Base-by-base conservation (phyloP, 2,888 invertebrate species). In the Adela reaumurella region DNA sequence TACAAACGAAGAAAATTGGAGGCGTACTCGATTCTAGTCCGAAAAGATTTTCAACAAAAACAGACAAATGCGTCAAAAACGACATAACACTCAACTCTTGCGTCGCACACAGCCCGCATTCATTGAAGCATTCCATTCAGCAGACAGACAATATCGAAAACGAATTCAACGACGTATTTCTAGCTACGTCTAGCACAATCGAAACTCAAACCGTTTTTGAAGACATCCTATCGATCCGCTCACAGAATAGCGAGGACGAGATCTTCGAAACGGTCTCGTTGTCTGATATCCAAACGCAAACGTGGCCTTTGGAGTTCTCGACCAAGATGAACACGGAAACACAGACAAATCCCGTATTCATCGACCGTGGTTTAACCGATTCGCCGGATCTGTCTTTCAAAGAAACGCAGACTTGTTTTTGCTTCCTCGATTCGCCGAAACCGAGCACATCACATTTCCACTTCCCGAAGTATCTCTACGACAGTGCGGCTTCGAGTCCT, bases 231-330 rank as follows among this genome's bases (percentile, higher is more conserved):
- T 70, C 70, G 0, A 45, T 74, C 0, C 74, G 68, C 56, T 70
- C 73, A 0, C 70, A 71, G 19, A 66, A 59, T 0, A 68, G 66
- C n/a, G 74, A 73, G 20, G 74, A 76, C 1, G 72, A 74, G 0
- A 58, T 74, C 2, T 74, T 68, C 17, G 74, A 74, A 50, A 65
- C 68, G 0, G 71, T 73, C 0, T 72, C 71, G 0, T 48, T 76
- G 0, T 70, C 71, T 0, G 74, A 77, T 50, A 77, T 74, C 1
- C 74, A 77, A 50, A 77, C 77, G 1, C 77, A 77, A 42, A 77
- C 76, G 0, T 66, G 68, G n/a, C 71, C 74, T 0, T 2, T 68
- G 0, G 74, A 74, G 43, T 73, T 74, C 41, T 71, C 69, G 5
- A 77, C 74, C 20, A 68, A 72, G 17, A 77, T 74, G 0, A 57